Conservation (phyloP, 1,140 invertebrate genomes). For the Nymphalis io region DNA sequence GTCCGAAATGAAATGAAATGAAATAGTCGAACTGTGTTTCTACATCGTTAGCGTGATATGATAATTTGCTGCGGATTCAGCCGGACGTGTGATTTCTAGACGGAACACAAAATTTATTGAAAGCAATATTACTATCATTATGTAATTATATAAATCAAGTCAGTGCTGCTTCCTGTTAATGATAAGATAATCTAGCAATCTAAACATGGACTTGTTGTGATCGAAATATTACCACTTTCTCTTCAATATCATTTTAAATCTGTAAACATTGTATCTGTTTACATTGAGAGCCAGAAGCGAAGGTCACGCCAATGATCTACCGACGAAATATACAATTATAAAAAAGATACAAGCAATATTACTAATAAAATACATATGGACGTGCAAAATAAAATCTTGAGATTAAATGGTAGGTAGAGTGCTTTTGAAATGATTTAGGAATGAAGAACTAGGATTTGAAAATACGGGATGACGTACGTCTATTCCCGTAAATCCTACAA, state of each 20-base stretch:
- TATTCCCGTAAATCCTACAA: too few species aligned
- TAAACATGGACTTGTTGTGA: background rate
- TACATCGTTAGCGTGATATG: conserved; percentile 15
- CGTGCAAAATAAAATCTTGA: too few species aligned
- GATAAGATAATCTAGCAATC: background rate
- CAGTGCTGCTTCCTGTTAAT: background rate
- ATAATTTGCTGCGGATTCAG: conserved; percentile 18
- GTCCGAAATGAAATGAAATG: conserved; percentile 9
- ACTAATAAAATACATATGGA: too few species aligned
- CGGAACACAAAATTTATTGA: conserved; percentile 13
- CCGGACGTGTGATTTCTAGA: conserved; percentile 22
- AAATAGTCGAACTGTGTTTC: conserved; percentile 16
- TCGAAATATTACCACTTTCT: background rate
- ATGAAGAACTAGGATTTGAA: too few species aligned
- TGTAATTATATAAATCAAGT: conserved; percentile 3
- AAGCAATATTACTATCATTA: conserved; percentile 10
- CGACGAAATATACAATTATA: too few species aligned
- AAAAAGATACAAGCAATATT: too few species aligned
- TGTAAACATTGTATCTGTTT: background rate
- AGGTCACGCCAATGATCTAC: too few species aligned
- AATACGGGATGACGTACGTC: too few species aligned
- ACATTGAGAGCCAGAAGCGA: too few species aligned
- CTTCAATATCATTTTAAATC: background rate
- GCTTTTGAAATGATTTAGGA: too few species aligned
- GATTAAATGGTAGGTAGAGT: too few species aligned